phyloP scores from a whole-genome alignment of 2,113 vertebrate species.

The Chloroceryle aenea region DNA sequence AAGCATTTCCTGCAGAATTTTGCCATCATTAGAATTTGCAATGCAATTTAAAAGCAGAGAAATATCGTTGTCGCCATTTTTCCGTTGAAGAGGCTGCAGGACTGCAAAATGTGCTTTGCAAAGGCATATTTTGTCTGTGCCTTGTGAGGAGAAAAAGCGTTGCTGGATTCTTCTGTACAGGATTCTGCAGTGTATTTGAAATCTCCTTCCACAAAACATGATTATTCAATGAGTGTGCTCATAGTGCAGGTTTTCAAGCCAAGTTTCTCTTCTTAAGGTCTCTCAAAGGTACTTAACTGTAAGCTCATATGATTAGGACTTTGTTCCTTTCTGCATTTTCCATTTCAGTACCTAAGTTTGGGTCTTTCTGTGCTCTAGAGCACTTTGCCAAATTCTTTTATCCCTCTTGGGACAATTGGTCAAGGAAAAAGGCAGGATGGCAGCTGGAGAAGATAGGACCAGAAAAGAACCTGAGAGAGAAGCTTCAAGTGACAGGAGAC shows the following conservation, averaged over 20 bases:
- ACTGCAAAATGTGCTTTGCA: background rate
- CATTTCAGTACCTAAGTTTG: slow-evolving; percentile 9
- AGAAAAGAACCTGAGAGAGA: background rate
- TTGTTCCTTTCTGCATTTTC: slow-evolving; percentile 51
- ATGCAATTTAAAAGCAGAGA: background rate
- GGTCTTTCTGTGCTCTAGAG: background rate
- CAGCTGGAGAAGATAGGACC: background rate
- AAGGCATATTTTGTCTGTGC: background rate
- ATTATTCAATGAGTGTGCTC: slow-evolving; percentile 39
- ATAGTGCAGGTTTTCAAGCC: slow-evolving; percentile 31
- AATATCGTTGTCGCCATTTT: background rate
- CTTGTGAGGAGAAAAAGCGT: background rate
- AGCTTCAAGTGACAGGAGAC: background rate
- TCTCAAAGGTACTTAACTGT: slow-evolving; percentile 41
- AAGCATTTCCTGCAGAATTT: background rate
- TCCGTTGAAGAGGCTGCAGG: background rate
- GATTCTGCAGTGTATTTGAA: slow-evolving; percentile 13
- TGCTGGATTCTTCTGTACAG: background rate
- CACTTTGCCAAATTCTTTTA: background rate
- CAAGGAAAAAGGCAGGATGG: background rate
- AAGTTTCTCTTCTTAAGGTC: slow-evolving; percentile 38
- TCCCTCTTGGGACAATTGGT: background rate
- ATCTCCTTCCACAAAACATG: slow-evolving; percentile 31
- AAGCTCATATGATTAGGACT: slow-evolving; percentile 50
- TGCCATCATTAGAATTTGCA: background rate